Evolutionary conservation across 2,113 vertebrate genomes (phyloP).

Genomic region (Hippocampus guttulatus): DNA sequence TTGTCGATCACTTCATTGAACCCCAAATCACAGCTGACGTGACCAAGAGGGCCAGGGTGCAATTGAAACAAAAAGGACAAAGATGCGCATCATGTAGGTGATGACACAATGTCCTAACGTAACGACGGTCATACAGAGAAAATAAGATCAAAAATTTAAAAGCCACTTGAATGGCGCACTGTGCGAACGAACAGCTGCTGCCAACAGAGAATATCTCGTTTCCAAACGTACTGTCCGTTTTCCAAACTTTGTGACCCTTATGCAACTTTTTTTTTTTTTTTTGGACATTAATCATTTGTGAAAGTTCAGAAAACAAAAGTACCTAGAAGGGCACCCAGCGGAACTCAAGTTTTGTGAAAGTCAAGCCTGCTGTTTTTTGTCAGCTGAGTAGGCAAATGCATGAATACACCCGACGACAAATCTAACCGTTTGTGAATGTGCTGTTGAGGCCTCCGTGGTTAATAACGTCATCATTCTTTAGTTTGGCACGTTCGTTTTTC

Average conservation of each 20-base stretch:
- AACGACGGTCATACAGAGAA: too few species aligned
- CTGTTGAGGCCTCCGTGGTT: not conserved
- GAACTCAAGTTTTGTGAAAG: not conserved
- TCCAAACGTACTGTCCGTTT: too few species aligned
- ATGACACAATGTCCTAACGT: constrained; percentile 1
- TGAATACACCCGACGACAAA: not conserved
- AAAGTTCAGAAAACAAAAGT: not conserved
- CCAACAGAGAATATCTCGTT: too few species aligned
- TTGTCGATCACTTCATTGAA: constrained; percentile 27
- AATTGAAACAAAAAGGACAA: constrained; percentile 7
- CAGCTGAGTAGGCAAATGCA: not conserved
- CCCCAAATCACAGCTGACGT: constrained; percentile 10
- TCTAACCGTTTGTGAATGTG: not conserved
- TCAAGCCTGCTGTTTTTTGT: not conserved
- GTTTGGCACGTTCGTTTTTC: not conserved
- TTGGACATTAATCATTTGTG: not conserved
- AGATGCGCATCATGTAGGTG: not conserved
- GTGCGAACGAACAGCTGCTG: too few species aligned
- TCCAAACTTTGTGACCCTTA: too few species aligned
- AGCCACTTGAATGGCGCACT: too few species aligned
- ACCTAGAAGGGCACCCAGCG: not conserved
- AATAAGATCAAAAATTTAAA: too few species aligned
- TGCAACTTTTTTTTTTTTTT: too few species aligned
- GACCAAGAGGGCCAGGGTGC: constrained; percentile 7
- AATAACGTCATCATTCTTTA: not conserved